A percentile compares a stretch with the other conserved stretches of the same genome.
These are phyloP conservation scores for Moxostoma hubbsi DNA, from an alignment of 2,797 vertebrate genomes.

Conservation along the genomic window DNA sequence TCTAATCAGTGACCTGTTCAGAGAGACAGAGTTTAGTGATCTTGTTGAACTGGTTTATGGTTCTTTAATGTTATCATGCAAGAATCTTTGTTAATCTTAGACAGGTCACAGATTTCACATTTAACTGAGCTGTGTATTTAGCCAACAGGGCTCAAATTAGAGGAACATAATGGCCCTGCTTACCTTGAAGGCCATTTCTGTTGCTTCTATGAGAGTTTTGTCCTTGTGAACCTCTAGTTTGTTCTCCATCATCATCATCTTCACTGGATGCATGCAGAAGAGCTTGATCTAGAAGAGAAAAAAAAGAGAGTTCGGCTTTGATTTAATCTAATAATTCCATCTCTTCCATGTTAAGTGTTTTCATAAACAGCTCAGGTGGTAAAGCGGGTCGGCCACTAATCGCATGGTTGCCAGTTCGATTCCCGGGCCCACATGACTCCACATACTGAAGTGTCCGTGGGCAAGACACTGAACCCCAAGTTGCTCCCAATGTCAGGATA, in stretches of 20 bases:
- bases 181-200: constrained; percentile 96
- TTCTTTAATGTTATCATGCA: neutral
- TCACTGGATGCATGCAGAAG: constrained; percentile 96
- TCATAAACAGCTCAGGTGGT: no score
- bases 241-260: constrained; percentile 95
- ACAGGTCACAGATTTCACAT: neutral
- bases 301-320: neutral
- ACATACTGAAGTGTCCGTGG: no score
- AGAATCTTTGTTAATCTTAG: neutral
- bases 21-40: neutral
- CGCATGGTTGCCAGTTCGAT: no score
- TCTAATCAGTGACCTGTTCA: neutral
- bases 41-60: neutral
- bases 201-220: constrained; percentile 92
- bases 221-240: constrained; percentile 98
- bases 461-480: no score
- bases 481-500: no score
- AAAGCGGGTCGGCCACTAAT: no score
- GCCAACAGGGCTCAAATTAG: neutral
- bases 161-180: neutral
- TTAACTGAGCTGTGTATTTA: neutral
- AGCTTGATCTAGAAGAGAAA: constrained; percentile 87
- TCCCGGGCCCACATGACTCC: no score
- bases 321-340: no score
- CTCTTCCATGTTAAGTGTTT: no score